A percentile compares a stretch with the other conserved stretches of the same genome.
These are phyloP conservation scores for Hydractinia echinata DNA, from an alignment of 30 jellyfish, hydroid and myxozoan genomes.

Conservation along the genomic window DNA sequence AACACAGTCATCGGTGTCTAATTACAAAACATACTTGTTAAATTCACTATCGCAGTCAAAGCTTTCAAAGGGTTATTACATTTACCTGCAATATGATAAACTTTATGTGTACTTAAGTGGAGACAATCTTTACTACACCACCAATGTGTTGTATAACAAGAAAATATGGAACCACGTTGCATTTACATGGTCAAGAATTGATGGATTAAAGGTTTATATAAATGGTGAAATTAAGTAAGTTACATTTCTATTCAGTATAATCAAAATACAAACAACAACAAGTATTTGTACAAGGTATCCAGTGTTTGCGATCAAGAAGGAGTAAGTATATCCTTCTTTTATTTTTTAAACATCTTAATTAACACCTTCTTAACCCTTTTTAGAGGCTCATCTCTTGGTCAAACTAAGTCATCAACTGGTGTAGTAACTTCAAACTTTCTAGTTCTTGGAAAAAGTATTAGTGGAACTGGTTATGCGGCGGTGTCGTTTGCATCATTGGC, in stretches of 20 bases:
- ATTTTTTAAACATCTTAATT: no score
- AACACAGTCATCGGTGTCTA: neutral
- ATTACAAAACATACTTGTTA: neutral
- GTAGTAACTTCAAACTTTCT: no score
- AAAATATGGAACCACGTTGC: constrained; percentile 65
- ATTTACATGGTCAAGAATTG: constrained; percentile 58
- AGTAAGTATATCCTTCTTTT: no score
- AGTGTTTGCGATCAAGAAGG: no score
- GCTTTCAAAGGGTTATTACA: constrained; percentile 4
- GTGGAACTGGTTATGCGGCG: neutral
- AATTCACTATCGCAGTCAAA: no score
- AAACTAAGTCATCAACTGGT: no score
- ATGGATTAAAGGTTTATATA: constrained; percentile 51
- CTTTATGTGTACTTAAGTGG: constrained; percentile 45
- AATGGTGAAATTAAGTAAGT: constrained; percentile 63
- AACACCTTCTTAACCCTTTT: no score
- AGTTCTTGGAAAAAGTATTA: no score
- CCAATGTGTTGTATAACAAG: constrained; percentile 8
- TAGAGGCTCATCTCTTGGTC: no score
- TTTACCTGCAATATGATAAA: constrained; percentile 2
- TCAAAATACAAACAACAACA: no score
- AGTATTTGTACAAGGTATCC: no score
- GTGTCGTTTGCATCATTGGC: constrained; percentile 74
- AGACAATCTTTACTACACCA: constrained; percentile 31
- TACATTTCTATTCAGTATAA: neutral